A percentile compares a stretch with the other conserved stretches of the same genome.
phyloP scores from a whole-genome alignment of 2,888 invertebrate species.

The Rhyacophila evoluta region DNA sequence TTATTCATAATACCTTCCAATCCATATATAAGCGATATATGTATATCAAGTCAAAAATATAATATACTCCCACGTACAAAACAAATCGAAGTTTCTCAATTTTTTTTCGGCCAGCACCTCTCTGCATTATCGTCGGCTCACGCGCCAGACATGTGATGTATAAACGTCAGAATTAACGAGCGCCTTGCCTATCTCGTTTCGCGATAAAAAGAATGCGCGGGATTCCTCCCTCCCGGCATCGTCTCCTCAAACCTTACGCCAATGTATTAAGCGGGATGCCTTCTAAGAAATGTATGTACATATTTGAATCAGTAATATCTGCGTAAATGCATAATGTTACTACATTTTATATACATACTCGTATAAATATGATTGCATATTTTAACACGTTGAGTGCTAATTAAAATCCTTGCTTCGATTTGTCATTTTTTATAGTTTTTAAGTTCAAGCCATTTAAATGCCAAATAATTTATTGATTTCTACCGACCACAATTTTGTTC shows the following conservation, averaged over 20 bases:
- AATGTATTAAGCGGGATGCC: background rate
- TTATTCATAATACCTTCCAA: too few relatives aligned
- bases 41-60: too few relatives aligned
- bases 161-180: conserved; percentile 54
- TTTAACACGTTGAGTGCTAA: too few relatives aligned
- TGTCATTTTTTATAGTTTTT: too few relatives aligned
- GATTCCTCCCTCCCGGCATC: background rate
- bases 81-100: background rate
- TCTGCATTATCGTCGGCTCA: conserved; percentile 46
- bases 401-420: too few relatives aligned
- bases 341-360: too few relatives aligned
- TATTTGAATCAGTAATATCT: background rate
- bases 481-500: too few relatives aligned
- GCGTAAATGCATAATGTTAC: background rate
- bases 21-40: too few relatives aligned
- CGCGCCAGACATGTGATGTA: conserved; percentile 51
- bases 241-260: background rate
- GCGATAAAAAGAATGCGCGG: conserved; percentile 42
- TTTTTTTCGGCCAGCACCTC: conserved; percentile 32
- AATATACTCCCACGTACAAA: background rate
- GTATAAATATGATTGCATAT: too few relatives aligned
- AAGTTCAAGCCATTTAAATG: too few relatives aligned
- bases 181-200: conserved; percentile 49
- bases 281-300: background rate
- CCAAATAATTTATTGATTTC: too few relatives aligned